Conservation (phyloP, 2,888 invertebrate genomes). For the Tinea trinotella region DNA sequence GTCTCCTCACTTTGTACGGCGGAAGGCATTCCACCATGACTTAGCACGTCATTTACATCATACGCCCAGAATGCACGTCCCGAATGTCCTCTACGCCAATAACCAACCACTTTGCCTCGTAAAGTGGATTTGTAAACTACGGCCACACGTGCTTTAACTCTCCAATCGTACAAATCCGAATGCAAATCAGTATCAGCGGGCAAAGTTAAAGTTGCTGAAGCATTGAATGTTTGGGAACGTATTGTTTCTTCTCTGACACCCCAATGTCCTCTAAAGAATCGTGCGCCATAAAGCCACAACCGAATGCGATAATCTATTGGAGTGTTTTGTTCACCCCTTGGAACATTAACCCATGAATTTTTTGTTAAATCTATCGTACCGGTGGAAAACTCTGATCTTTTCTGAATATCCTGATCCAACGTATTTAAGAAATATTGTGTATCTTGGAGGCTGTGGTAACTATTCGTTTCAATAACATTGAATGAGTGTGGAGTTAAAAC, state of each 20-base stretch:
- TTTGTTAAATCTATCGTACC: not conserved
- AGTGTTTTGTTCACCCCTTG: no score
- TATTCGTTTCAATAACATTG: not conserved
- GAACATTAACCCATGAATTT: not conserved
- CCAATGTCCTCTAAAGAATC: no score
- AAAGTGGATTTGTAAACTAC: not conserved
- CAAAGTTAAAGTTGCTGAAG: no score
- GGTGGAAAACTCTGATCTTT: no score
- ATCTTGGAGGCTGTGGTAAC: not conserved
- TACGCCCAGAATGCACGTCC: slow-evolving; percentile 29
- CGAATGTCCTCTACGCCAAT: not conserved
- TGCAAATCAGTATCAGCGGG: no score
- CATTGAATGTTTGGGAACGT: no score
- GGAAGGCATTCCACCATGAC: slow-evolving; percentile 17
- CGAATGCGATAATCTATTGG: no score
- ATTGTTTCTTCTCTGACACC: no score
- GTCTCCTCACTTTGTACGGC: not conserved
- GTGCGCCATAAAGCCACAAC: no score
- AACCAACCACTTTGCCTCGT: not conserved
- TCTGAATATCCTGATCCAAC: no score
- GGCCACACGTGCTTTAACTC: not conserved
- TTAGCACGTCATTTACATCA: slow-evolving; percentile 22
- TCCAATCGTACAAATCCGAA: no score
- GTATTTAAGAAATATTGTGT: no score
- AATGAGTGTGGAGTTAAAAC: not conserved